Percentiles rank a stretch among this genome's conserved stretches.
Evolutionary conservation across 2,113 vertebrate species (phyloP).

Genomic region (Dipodomys merriami): DNA sequence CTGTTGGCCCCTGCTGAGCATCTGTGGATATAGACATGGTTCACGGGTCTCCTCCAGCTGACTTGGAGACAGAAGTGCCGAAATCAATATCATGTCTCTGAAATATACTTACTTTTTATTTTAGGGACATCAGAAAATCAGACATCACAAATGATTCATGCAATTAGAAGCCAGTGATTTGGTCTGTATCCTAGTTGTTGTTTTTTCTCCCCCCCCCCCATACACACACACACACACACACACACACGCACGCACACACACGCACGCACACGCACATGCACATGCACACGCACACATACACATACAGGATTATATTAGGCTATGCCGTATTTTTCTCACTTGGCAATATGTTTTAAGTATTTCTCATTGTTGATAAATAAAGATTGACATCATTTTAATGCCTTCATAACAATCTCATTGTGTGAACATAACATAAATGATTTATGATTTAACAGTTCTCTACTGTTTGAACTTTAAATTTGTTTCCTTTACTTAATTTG

Average conservation of each 20-base stretch:
- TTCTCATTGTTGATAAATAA: slow-evolving; percentile 6
- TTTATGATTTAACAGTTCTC: slow-evolving; percentile 66
- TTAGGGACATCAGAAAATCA: slow-evolving; percentile 23
- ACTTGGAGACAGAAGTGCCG: neutral
- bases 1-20: too few relatives aligned
- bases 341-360: neutral
- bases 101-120: slow-evolving; percentile 6
- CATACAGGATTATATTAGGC: neutral
- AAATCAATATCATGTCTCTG: neutral
- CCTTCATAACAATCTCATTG: slow-evolving; percentile 53
- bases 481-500: slow-evolving; percentile 32
- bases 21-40: too few relatives aligned
- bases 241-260: too few relatives aligned
- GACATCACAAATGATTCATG: neutral
- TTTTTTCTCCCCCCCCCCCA: neutral
- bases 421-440: slow-evolving; percentile 62
- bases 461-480: slow-evolving; percentile 61
- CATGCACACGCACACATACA: too few relatives aligned
- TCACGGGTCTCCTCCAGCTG: neutral
- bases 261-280: too few relatives aligned
- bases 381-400: slow-evolving; percentile 40
- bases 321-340: neutral
- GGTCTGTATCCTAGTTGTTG: neutral
- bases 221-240: too few relatives aligned
- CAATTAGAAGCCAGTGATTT: neutral